Percentiles rank a stretch among this genome's conserved stretches.
These are phyloP conservation scores for Spinus olivaceus DNA, from an alignment of 2,797 vertebrate species.

Conservation along the genomic window DNA sequence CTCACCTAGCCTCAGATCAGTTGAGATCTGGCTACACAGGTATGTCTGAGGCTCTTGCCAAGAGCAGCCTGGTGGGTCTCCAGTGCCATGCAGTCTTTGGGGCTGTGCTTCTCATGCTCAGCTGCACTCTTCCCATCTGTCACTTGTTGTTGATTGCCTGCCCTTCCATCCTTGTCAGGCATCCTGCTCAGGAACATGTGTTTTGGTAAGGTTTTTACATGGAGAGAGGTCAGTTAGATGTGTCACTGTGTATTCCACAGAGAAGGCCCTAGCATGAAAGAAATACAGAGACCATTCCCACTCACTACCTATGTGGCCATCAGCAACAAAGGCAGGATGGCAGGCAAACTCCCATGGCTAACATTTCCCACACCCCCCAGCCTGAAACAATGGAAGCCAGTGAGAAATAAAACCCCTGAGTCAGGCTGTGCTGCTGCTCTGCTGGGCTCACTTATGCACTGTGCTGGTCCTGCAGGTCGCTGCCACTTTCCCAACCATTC, in stretches of 20 bases:
- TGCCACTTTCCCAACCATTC: not conserved
- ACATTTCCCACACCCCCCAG: not conserved
- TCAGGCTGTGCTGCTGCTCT: not conserved
- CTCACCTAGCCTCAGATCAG: not conserved
- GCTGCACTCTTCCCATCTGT: not conserved
- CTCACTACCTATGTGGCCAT: fast-evolving
- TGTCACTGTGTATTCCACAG: not conserved
- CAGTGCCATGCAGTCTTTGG: fast-evolving
- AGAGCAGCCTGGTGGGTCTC: not conserved
- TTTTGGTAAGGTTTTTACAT: not conserved
- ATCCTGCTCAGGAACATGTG: not conserved
- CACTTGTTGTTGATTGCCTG: not conserved
- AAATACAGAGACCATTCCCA: not conserved
- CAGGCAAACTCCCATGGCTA: not conserved
- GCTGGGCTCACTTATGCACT: not conserved
- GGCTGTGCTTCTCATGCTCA: not conserved
- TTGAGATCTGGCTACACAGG: not conserved
- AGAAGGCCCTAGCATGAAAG: not conserved
- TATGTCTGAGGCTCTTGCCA: fast-evolving
- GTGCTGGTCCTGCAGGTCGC: fast-evolving
- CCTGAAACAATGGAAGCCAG: not conserved
- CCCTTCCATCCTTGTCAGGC: not conserved
- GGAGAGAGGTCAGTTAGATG: not conserved
- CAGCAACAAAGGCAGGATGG: not conserved
- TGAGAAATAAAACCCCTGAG: not conserved